Conservation (phyloP, 2,888 invertebrate genomes). For the Ectemnius lituratus region DNA sequence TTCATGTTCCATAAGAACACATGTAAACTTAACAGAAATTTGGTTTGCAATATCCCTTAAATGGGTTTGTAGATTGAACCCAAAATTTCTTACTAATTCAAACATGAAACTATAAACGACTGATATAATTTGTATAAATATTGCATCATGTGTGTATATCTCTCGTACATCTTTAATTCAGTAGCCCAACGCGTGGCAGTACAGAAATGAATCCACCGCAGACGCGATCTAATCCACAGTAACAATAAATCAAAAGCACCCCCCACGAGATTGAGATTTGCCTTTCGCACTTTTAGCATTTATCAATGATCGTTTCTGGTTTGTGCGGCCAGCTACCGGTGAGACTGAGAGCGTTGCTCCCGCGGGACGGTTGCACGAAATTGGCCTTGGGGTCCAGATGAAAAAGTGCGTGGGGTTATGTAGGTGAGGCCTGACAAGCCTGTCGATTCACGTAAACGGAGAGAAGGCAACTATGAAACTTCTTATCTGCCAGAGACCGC, state of each 20-base stretch:
- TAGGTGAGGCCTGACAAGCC: constrained; percentile 25
- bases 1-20: no score
- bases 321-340: constrained; percentile 18
- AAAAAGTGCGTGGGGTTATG: constrained; percentile 34
- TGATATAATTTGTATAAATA: no score
- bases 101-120: no score
- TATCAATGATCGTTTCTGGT: constrained; percentile 30
- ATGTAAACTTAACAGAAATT: no score
- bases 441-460: constrained; percentile 36
- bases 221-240: no score
- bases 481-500: constrained; percentile 37
- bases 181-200: no score
- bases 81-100: no score
- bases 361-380: constrained; percentile 26
- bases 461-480: constrained; percentile 24
- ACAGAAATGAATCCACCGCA: no score
- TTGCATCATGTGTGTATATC: no score
- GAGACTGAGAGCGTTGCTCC: constrained; percentile 16
- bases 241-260: not conserved
- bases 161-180: no score
- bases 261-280: not conserved
- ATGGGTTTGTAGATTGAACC: no score
- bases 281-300: constrained; percentile 27
- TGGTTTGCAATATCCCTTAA: no score
- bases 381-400: constrained; percentile 41